These are phyloP conservation scores for Chamaetylas fuelleborni DNA, from an alignment of 2,113 vertebrate species.

Conservation along the genomic window DNA sequence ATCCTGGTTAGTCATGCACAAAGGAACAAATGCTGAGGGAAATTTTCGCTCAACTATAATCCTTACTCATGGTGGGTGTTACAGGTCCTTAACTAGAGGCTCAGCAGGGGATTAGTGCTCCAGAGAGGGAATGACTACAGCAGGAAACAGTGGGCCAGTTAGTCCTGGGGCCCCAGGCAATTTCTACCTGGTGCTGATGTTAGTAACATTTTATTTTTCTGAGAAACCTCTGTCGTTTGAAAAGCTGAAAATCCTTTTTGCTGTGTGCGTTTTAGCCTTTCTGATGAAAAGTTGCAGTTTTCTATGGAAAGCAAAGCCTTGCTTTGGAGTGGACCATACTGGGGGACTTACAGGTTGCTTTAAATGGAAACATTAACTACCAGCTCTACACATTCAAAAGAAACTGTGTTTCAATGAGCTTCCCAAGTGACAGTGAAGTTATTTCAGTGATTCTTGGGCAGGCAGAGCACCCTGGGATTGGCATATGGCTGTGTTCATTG, in stretches of 20 bases:
- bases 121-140: neutral
- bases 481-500: neutral
- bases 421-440: neutral
- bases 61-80: slow-evolving; percentile 20
- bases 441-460: neutral
- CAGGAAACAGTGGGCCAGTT: neutral
- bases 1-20: slow-evolving; percentile 4
- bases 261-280: neutral
- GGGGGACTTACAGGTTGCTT: neutral
- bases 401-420: neutral
- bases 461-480: neutral
- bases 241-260: neutral
- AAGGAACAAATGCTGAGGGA: neutral
- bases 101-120: neutral
- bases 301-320: neutral
- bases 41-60: neutral
- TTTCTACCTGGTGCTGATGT: neutral
- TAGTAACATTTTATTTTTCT: neutral
- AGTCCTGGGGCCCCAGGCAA: neutral
- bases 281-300: neutral
- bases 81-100: neutral
- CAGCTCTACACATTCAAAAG: neutral
- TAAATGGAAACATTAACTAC: neutral
- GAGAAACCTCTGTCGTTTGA: neutral
- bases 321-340: neutral